Percentiles rank a stretch among this genome's conserved stretches.
Conservation (phyloP, 2,113 vertebrate species). For the Phyllopteryx taeniolatus region DNA sequence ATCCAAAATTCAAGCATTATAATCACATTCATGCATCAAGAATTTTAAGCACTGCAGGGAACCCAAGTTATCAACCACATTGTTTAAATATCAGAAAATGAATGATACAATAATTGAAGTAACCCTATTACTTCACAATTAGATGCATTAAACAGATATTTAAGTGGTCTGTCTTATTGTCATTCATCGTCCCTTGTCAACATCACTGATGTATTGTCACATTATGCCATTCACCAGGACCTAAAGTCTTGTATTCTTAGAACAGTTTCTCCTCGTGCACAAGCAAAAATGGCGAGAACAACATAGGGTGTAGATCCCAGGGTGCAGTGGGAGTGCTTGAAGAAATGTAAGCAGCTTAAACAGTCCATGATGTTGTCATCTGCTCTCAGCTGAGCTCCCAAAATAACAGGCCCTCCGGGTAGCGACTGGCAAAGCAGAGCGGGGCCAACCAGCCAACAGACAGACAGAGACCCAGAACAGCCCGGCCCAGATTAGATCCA, state of each 20-base stretch:
- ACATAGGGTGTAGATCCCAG: slow-evolving; percentile 49
- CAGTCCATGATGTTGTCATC: slow-evolving; percentile 69
- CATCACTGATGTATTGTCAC: too few relatives aligned
- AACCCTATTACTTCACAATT: background rate
- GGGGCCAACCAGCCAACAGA: slow-evolving; percentile 35
- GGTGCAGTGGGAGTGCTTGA: slow-evolving; percentile 60
- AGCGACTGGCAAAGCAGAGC: slow-evolving; percentile 53
- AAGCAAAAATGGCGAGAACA: slow-evolving; percentile 39
- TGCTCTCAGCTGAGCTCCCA: slow-evolving; percentile 68
- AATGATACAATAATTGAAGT: background rate
- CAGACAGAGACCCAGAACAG: slow-evolving; percentile 64
- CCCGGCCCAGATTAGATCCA: slow-evolving; percentile 58
- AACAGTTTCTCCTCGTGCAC: slow-evolving; percentile 6
- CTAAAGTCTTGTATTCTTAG: background rate
- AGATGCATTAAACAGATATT: too few relatives aligned
- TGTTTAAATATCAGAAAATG: background rate
- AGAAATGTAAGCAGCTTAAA: slow-evolving; percentile 71
- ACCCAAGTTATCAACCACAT: too few relatives aligned
- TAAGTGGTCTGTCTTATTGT: background rate
- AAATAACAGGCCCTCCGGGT: slow-evolving; percentile 71
- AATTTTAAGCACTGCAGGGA: background rate
- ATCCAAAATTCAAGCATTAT: too few relatives aligned
- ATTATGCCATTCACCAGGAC: background rate
- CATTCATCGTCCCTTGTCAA: background rate
- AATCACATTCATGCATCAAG: background rate